Evolutionary conservation across 2,797 vertebrate genomes (phyloP), one percentile per base, ranked within the genome.

Genomic region (Chaunax sp.): DNA sequence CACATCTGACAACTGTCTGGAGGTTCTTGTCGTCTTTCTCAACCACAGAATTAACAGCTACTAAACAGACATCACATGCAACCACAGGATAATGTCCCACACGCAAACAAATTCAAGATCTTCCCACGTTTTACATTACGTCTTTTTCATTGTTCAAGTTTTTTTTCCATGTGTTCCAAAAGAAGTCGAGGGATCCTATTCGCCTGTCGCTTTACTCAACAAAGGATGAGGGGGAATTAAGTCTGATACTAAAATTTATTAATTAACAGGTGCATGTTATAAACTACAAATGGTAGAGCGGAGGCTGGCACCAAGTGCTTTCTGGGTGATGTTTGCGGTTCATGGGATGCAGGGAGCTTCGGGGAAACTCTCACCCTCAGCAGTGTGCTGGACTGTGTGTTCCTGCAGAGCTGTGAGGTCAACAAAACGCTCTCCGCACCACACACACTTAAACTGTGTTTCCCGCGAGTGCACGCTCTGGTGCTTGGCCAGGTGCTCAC

Each of bases 391-490:
- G 0, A 97, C 94, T 0, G 96, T 98, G 90, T 99, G 97, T 90
- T 99, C 97, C 93, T 99, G 97, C 84, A 99, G 93, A 41, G 96
- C 92, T 0, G 94, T 92, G 69, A 99, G 91, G 88, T 98, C 96
- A 22, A 97, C 95, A 35, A 99, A 98, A 33, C 97, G 94, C 66
- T 99, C 97, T 0, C 97, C 97, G 0, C 97, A 99, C 97, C 97
- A 98, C 77, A 98, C 95, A 4, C 97, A 98, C 90, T 98, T 99
- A 82, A 97, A 98, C 93, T 98, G 97, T 69, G 97, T 96, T 92
- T 99, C 97, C 0, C 97, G 94, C 14, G 96, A 97, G 1, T 99
- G 97, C 67, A 98, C 96, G 0, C 96, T 95, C 85, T 98, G 97
- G 82, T 99, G 97, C 91, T 98, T 99, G 87, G 97, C 97, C 87